Evolutionary conservation across 2,888 invertebrate genomes (phyloP).

Genomic region (Sinelater perroti): DNA sequence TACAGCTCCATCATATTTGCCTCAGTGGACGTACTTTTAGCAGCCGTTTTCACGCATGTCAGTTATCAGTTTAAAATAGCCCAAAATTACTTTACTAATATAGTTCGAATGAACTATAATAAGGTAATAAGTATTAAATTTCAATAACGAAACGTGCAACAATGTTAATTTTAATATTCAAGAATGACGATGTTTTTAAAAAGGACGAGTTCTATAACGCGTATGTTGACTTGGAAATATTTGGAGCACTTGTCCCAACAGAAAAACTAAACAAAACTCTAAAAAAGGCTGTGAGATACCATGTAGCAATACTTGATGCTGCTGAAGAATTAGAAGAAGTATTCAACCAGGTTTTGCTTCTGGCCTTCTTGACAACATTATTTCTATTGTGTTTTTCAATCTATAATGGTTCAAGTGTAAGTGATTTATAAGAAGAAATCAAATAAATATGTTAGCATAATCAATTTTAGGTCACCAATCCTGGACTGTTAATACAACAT

Average conservation of each 20-base stretch:
- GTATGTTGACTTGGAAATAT: neutral
- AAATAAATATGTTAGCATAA: neutral
- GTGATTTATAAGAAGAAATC: no score
- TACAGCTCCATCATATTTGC: conserved; percentile 15
- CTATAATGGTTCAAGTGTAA: neutral
- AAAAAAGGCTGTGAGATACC: conserved; percentile 17
- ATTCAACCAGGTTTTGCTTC: conserved; percentile 6
- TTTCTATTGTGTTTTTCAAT: neutral
- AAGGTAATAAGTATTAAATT: no score
- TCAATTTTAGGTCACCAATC: no score
- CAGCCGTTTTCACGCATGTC: conserved; percentile 28
- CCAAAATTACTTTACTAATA: no score
- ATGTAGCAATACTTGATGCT: conserved; percentile 30
- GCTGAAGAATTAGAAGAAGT: conserved; percentile 28
- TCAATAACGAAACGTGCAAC: no score
- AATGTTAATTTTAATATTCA: no score
- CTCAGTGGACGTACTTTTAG: conserved; percentile 25
- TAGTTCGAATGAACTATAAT: no score
- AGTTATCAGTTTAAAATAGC: conserved; percentile 31
- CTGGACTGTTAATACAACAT: neutral
- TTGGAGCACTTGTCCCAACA: no score
- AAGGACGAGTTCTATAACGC: no score
- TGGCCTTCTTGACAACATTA: conserved; percentile 6
- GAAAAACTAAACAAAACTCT: no score
- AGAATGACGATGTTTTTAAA: no score